Evolutionary conservation across 1,140 invertebrate species (phyloP).

Genomic region (Gryllus bimaculatus): DNA sequence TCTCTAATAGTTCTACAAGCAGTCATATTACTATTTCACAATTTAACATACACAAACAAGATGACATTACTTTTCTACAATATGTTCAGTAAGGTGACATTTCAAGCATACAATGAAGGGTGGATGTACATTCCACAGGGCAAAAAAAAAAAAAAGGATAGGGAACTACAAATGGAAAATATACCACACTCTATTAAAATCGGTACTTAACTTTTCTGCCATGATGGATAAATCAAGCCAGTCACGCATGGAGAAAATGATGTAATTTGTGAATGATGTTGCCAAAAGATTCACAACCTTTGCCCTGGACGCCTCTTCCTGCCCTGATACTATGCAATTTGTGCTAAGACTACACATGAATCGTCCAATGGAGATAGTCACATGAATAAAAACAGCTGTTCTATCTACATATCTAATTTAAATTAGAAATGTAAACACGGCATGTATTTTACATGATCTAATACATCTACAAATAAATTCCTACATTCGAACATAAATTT

Average conservation of each 20-base stretch:
- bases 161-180: background rate
- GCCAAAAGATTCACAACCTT: background rate
- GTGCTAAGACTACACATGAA: background rate
- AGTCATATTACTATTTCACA: background rate
- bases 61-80: background rate
- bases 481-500: no score
- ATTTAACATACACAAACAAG: background rate
- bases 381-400: background rate
- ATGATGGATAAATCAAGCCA: background rate
- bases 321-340: background rate
- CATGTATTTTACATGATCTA: no score
- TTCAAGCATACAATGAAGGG: constrained; percentile 4
- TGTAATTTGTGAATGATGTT: background rate
- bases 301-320: background rate
- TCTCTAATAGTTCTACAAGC: background rate
- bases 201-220: background rate
- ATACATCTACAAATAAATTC: no score
- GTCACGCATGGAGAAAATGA: background rate
- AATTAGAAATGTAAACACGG: no score
- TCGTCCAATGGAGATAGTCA: no score
- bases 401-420: background rate
- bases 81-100: background rate
- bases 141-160: background rate
- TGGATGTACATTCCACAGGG: background rate
- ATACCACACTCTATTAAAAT: constrained; percentile 5